These are phyloP conservation scores for Numenius arquata DNA, from an alignment of 2,113 vertebrate species.

Conservation along the genomic window DNA sequence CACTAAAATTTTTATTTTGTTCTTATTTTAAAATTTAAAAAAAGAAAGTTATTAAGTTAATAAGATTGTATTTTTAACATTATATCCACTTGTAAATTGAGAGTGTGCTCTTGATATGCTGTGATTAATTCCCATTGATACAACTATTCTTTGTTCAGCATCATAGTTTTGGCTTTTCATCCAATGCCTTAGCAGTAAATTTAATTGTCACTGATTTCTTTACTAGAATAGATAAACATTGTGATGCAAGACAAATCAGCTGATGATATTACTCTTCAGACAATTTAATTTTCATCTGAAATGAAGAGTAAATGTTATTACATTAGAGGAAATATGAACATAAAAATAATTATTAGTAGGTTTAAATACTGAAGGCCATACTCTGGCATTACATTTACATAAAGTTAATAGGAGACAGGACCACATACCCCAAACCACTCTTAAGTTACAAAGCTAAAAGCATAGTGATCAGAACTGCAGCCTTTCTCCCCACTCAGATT, in stretches of 20 bases:
- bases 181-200: not conserved
- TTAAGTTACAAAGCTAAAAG: not conserved
- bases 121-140: slow-evolving; percentile 4
- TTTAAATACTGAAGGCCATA: not conserved
- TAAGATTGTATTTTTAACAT: not conserved
- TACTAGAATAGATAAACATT: slow-evolving; percentile 22
- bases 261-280: not conserved
- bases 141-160: not conserved
- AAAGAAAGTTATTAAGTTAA: not conserved
- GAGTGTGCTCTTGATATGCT: not conserved
- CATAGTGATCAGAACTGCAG: not conserved
- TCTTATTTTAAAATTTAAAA: not conserved
- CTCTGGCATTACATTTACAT: not conserved
- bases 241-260: not conserved
- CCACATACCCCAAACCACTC: not conserved
- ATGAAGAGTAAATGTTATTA: not conserved
- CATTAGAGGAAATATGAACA: not conserved
- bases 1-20: not conserved
- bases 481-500: not conserved
- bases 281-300: slow-evolving; percentile 26
- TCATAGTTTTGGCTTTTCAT: not conserved
- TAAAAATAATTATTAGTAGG: slow-evolving; percentile 5
- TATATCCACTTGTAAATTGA: slow-evolving; percentile 2
- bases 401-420: not conserved
- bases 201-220: slow-evolving; percentile 42